These are phyloP conservation scores for Armadillidium nasatum DNA, from an alignment of 1,140 invertebrate species.

Conservation along the genomic window DNA sequence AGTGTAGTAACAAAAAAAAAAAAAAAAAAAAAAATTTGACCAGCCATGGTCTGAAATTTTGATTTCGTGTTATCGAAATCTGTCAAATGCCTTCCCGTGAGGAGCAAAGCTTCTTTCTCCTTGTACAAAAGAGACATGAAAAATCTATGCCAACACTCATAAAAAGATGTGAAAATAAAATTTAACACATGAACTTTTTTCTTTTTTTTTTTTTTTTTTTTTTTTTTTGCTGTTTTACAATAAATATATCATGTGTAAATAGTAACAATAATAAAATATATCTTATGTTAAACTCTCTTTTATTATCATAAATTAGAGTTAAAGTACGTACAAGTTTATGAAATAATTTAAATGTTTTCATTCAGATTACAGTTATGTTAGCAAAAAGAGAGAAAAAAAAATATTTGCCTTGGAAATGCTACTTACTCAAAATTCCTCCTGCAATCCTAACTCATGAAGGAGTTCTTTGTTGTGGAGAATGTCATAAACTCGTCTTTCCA, in stretches of 20 bases:
- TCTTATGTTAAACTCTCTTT: neutral
- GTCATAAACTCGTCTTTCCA: too few relatives aligned
- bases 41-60: neutral
- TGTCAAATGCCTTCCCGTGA: neutral
- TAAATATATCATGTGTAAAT: slow-evolving; percentile 1
- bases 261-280: slow-evolving; percentile 14
- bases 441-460: too few relatives aligned
- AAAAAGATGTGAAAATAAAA: neutral
- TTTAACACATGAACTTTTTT: neutral
- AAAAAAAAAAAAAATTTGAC: neutral
- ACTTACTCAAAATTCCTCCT: too few relatives aligned
- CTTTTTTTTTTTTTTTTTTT: too few relatives aligned
- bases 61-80: neutral
- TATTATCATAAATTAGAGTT: neutral
- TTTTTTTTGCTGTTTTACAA: slow-evolving; percentile 4
- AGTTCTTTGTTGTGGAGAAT: too few relatives aligned
- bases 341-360: too few relatives aligned
- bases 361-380: too few relatives aligned
- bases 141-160: neutral
- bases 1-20: neutral
- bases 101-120: slow-evolving; percentile 2
- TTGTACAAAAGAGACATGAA: neutral
- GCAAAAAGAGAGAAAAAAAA: too few relatives aligned
- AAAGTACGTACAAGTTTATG: too few relatives aligned
- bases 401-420: too few relatives aligned